Evolutionary conservation across 92 coral and sea anemone genomes (phyloP).

Genomic region (Phenganax stokvisi): DNA sequence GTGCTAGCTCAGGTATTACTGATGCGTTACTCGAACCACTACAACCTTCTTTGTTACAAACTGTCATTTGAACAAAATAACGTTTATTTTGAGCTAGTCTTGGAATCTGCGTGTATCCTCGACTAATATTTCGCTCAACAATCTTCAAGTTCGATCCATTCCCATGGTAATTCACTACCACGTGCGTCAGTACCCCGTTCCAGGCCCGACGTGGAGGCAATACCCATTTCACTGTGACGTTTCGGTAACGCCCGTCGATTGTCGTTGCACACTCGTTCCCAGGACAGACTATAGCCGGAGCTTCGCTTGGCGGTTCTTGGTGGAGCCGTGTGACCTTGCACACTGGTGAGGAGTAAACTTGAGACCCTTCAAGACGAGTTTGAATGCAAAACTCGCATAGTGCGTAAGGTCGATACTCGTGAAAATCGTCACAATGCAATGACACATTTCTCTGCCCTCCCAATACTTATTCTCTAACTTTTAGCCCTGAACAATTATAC

Average conservation of each 20-base stretch:
- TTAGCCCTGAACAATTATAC: conserved; percentile 4
- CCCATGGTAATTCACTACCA: neutral
- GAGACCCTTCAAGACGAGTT: neutral
- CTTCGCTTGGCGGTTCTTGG: conserved; percentile 16
- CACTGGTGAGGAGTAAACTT: conserved; percentile 1
- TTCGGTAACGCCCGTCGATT: conserved; percentile 19
- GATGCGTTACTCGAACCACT: neutral
- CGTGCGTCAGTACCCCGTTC: conserved; percentile 34
- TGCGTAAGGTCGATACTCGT: conserved; percentile 15
- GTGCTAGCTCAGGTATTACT: neutral
- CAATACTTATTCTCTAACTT: too few species aligned
- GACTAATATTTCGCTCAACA: neutral
- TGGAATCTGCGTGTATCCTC: neutral
- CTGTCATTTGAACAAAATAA: conserved; percentile 20
- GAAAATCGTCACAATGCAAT: neutral
- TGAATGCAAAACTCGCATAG: conserved; percentile 12
- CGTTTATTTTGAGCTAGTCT: neutral
- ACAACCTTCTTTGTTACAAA: conserved; percentile 24
- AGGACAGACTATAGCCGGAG: conserved; percentile 20
- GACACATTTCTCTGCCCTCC: neutral
- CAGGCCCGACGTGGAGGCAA: conserved; percentile 32
- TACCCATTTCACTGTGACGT: conserved; percentile 36
- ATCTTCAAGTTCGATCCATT: neutral
- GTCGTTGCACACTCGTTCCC: conserved; percentile 16
- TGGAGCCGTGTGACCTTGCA: conserved; percentile 13